Evolutionary conservation across 1,140 invertebrate genomes (phyloP).

Genomic region (Drosophila parabipectinata): DNA sequence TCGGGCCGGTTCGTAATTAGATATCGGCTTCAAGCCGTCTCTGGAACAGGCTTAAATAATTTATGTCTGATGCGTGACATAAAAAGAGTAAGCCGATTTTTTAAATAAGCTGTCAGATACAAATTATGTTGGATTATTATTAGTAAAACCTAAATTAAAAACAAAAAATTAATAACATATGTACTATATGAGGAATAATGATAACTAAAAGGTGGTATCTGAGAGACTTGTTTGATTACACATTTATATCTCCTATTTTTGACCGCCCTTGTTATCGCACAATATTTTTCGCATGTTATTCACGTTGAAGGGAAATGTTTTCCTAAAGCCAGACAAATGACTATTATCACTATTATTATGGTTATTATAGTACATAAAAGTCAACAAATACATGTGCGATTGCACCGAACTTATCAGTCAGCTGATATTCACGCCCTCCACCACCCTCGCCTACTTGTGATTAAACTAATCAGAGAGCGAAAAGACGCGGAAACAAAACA

Average conservation of each 20-base stretch:
- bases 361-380: conserved; percentile 17
- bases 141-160: too few relatives aligned
- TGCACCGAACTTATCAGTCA: conserved; percentile 45
- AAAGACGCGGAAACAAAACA: conserved; percentile 46
- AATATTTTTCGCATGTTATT: conserved; percentile 35
- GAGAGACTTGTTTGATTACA: too few relatives aligned
- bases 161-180: too few relatives aligned
- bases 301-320: conserved; percentile 29
- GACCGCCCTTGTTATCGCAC: neutral
- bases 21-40: conserved; percentile 10
- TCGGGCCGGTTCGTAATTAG: conserved; percentile 8
- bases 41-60: conserved; percentile 18
- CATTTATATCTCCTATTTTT: neutral
- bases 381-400: conserved; percentile 1
- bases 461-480: conserved; percentile 19
- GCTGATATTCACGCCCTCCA: conserved; percentile 19
- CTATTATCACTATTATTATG: conserved; percentile 26
- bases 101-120: neutral
- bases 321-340: conserved; percentile 24
- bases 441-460: conserved; percentile 11
- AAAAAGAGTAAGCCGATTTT: neutral
- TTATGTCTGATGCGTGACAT: neutral
- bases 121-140: neutral
- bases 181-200: too few relatives aligned
- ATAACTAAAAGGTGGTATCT: too few relatives aligned